A percentile compares a stretch with the other conserved stretches of the same genome.
These are phyloP conservation scores for Hapalemur alaotrensis DNA, from an alignment of 2,797 vertebrate species.

Conservation along the genomic window DNA sequence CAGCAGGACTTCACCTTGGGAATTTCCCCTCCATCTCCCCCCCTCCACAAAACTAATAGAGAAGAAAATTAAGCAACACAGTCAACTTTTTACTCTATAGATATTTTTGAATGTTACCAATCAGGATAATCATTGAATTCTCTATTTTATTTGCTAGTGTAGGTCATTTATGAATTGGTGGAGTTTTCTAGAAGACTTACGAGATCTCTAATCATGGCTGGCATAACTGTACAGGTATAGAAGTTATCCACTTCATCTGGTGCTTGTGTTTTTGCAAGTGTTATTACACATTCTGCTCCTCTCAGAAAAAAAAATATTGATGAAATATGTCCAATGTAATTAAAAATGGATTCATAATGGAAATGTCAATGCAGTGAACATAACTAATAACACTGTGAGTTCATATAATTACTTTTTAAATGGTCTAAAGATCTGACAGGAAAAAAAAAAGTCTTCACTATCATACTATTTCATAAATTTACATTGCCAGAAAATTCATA, in stretches of 20 bases:
- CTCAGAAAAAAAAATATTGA: conserved; percentile 69
- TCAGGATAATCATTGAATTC: not conserved
- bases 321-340: conserved; percentile 67
- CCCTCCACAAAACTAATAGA: not conserved
- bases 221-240: not conserved
- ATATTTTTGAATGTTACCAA: not conserved
- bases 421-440: conserved; percentile 70
- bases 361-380: conserved; percentile 76
- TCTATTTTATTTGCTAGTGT: not conserved
- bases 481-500: conserved; percentile 50
- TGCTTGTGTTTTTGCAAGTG: not conserved
- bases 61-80: not conserved
- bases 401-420: conserved; percentile 79
- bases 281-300: conserved; percentile 23
- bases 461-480: conserved; percentile 50
- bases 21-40: not conserved
- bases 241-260: conserved; percentile 23
- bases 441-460: conserved; percentile 20
- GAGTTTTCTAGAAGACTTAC: not conserved
- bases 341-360: conserved; percentile 78
- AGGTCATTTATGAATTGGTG: not conserved
- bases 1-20: not conserved
- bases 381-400: conserved; percentile 74
- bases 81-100: not conserved
- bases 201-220: not conserved